These are phyloP conservation scores for Dendrolimus houi DNA, from an alignment of 2,888 invertebrate species.

Conservation along the genomic window DNA sequence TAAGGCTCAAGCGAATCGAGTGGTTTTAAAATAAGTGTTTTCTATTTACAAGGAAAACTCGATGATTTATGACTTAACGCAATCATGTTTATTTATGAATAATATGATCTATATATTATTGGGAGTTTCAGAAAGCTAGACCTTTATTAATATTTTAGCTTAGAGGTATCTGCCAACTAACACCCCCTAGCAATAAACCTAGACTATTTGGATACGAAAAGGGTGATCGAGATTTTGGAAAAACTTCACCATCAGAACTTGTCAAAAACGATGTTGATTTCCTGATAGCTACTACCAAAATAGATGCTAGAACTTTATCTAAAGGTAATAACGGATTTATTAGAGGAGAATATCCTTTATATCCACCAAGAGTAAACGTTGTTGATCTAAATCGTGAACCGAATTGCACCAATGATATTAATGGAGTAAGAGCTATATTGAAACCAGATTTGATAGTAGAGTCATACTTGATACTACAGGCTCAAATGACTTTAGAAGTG, in stretches of 20 bases:
- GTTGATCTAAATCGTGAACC: slow-evolving; percentile 26
- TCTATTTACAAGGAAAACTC: too few relatives aligned
- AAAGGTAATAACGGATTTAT: slow-evolving; percentile 35
- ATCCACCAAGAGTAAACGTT: slow-evolving; percentile 31
- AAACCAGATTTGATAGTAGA: slow-evolving; percentile 32
- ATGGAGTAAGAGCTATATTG: slow-evolving; percentile 30
- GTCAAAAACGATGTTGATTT: slow-evolving; percentile 30
- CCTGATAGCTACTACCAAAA: slow-evolving; percentile 47
- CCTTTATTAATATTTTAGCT: slow-evolving; percentile 27
- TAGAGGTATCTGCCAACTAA: slow-evolving; percentile 31
- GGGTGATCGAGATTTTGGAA: slow-evolving; percentile 32
- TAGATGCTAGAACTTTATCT: slow-evolving; percentile 38
- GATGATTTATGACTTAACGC: too few relatives aligned
- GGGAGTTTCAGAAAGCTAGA: too few relatives aligned
- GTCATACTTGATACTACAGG: slow-evolving; percentile 35
- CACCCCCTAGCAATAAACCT: slow-evolving; percentile 10
- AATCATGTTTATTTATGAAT: too few relatives aligned
- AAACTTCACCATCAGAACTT: slow-evolving; percentile 11
- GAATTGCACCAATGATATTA: slow-evolving; percentile 57
- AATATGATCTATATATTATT: too few relatives aligned
- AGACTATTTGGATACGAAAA: slow-evolving; percentile 44
- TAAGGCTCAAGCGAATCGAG: too few relatives aligned
- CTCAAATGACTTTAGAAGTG: slow-evolving; percentile 57
- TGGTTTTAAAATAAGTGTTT: too few relatives aligned
- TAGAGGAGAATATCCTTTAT: slow-evolving; percentile 48